These are phyloP conservation scores for Desmophyllum pertusum DNA, from an alignment of 92 coral and sea anemone species.

Conservation along the genomic window DNA sequence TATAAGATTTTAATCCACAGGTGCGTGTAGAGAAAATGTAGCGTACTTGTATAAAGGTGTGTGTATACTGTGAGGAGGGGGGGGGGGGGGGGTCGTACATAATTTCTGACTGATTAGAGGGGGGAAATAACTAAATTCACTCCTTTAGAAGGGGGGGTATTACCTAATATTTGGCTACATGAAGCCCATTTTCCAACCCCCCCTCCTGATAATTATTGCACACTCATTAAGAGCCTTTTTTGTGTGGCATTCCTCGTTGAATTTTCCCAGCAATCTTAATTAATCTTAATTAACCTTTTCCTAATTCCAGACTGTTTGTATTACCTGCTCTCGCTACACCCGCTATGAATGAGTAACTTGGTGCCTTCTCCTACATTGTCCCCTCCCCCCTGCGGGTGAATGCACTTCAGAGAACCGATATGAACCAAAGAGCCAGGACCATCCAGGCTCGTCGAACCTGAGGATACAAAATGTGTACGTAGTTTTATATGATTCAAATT, in stretches of 20 bases:
- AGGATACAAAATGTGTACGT: not conserved
- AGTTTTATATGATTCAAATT: not conserved
- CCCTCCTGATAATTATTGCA: no score
- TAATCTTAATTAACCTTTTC: not conserved
- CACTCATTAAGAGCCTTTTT: no score
- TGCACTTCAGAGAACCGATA: slow-evolving; percentile 85
- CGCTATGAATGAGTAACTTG: slow-evolving; percentile 74
- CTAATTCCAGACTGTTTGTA: not conserved
- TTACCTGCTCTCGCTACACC: slow-evolving; percentile 86
- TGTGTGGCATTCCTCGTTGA: not conserved
- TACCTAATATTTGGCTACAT: no score
- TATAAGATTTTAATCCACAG: no score
- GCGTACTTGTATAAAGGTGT: no score
- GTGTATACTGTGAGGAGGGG: no score
- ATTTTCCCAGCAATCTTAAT: not conserved
- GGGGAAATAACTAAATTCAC: no score
- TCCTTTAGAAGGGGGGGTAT: no score
- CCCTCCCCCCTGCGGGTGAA: slow-evolving; percentile 83
- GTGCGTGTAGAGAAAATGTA: no score
- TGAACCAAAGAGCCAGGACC: slow-evolving; percentile 97
- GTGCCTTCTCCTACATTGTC: slow-evolving; percentile 72
- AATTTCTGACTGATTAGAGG: no score
- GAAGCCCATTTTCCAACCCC: no score
- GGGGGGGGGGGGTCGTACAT: no score
- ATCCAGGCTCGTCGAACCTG: slow-evolving; percentile 72